Conservation (phyloP, 2,888 invertebrate genomes). For the Philhelius pedissequus region DNA sequence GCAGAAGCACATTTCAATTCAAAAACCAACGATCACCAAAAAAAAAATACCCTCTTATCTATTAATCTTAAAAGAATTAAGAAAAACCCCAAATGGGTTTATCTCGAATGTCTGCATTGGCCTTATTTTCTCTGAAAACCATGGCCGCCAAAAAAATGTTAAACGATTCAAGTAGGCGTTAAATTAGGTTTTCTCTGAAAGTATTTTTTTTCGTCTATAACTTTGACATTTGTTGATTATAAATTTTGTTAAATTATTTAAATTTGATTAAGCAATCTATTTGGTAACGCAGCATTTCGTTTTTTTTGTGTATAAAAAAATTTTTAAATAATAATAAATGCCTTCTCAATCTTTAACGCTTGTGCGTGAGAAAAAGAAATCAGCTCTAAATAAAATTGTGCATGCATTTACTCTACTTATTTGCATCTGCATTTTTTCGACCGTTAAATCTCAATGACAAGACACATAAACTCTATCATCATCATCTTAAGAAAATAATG, state of each 20-base stretch:
- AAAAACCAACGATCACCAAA: not conserved
- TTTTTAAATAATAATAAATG: not conserved
- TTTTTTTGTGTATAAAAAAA: not conserved
- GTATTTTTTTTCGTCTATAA: not conserved
- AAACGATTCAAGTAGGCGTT: slow-evolving; percentile 51
- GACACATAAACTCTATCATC: slow-evolving; percentile 50
- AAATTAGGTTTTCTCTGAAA: not conserved
- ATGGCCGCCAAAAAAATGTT: not conserved
- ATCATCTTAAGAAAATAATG: not conserved
- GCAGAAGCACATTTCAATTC: slow-evolving; percentile 29
- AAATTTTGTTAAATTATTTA: slow-evolving; percentile 45
- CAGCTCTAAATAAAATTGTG: slow-evolving; percentile 25
- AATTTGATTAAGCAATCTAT: slow-evolving; percentile 23
- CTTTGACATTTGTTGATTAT: not conserved
- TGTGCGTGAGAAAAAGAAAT: slow-evolving; percentile 59
- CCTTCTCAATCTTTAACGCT: slow-evolving; percentile 44
- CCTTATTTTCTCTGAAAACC: not conserved
- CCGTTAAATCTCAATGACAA: slow-evolving; percentile 57
- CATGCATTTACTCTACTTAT: slow-evolving; percentile 45
- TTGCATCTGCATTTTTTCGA: slow-evolving; percentile 67
- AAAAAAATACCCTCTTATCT: slow-evolving; percentile 29
- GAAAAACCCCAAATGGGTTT: slow-evolving; percentile 1
- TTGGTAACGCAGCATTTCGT: not conserved
- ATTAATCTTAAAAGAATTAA: slow-evolving; percentile 43
- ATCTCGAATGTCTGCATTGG: not conserved